Evolutionary conservation across 2,888 invertebrate genomes (phyloP), one percentile per base, ranked within the genome.

Genomic region (Homarus gammarus): DNA sequence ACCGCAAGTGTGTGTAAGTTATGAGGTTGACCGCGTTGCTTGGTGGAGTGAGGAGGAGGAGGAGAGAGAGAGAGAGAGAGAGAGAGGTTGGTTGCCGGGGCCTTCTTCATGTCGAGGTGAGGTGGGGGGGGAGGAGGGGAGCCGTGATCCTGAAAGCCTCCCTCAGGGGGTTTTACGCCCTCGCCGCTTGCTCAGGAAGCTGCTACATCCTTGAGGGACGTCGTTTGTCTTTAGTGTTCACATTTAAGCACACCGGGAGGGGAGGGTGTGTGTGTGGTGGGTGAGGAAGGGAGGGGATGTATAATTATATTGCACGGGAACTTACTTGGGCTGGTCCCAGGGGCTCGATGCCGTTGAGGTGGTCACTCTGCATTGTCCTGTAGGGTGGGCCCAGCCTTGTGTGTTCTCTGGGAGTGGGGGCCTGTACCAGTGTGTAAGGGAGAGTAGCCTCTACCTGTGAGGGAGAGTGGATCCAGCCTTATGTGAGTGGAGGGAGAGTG

Each of bases 121-220:
- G n/a, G n/a, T n/a, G n/a, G n/a, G n/a, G n/a, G n/a, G 61, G 61
- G 61, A 27, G 15, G 61, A 3, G 61, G 27, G 27, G n/a, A n/a
- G n/a, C n/a, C n/a, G n/a, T n/a, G n/a, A 27, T 2, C 3, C 61
- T 61, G 27, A 2, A n/a, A 6, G 61, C 3, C 2, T 27, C 61
- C 61, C 61, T n/a, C 61, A 27, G 61, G 61, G 61, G 27, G 12
- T 12, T 22, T 51, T 61, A 5, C 61, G 2, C 27, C 61, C 61
- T 27, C 18, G 18, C 61, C 18, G 27, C 61, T 61, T 6, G 5
- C 61, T 61, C 61, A 61, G 61, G 61, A 61, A 61, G 61, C 61
- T 61, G 61, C 27, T 61, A 61, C 61, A 61, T 61, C 61, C 61
- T 61, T 61, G 27, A 27, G 61, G 61, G 61, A 61, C 61, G 61